Evolutionary conservation across 2,113 vertebrate species (phyloP).

Genomic region (Otus sunia): DNA sequence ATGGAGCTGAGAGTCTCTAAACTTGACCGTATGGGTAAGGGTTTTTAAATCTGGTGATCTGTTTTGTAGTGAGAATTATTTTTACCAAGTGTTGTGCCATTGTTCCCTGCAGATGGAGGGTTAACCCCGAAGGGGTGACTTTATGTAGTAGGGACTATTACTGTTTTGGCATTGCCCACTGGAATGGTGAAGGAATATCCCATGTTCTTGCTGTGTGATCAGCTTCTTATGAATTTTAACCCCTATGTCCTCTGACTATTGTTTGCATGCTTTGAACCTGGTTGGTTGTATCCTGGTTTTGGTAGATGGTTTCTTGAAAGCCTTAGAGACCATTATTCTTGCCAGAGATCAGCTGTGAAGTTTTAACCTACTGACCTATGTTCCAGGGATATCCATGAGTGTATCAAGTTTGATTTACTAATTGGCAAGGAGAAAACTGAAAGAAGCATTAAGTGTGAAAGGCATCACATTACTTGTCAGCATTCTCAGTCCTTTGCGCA

Average conservation of each 20-base stretch:
- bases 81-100: neutral
- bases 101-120: neutral
- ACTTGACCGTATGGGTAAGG: neutral
- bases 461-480: neutral
- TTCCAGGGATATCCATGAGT: neutral
- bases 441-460: neutral
- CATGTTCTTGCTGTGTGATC: neutral
- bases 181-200: neutral
- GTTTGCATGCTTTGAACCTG: neutral
- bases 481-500: neutral
- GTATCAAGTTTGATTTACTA: neutral
- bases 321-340: neutral
- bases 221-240: neutral
- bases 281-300: neutral
- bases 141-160: neutral
- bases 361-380: neutral
- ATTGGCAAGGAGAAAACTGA: neutral
- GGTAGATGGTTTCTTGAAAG: neutral
- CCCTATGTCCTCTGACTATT: neutral
- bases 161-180: neutral
- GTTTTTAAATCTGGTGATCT: neutral
- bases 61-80: neutral
- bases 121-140: neutral
- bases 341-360: neutral
- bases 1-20: neutral